Percentiles rank a stretch among this genome's conserved stretches.
Conservation (phyloP, 2,113 vertebrate genomes). For the Xenotilapia leptura region DNA sequence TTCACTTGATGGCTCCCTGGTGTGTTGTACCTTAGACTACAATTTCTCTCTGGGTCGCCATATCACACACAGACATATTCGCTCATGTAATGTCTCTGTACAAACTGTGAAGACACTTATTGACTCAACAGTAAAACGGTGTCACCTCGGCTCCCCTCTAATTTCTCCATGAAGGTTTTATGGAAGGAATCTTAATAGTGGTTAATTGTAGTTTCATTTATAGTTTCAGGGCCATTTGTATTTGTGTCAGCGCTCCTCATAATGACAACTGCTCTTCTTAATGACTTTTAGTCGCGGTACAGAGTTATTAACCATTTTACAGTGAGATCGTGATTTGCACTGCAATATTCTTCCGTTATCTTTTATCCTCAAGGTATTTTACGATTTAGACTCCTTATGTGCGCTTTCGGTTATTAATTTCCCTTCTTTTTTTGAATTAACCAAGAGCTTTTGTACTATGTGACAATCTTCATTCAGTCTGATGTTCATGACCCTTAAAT, state of each 20-base stretch:
- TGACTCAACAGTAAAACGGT: conserved; percentile 37
- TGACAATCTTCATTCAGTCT: neutral
- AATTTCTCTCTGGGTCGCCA: neutral
- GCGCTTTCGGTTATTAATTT: neutral
- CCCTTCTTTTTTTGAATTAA: neutral
- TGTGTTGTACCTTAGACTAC: conserved; percentile 20
- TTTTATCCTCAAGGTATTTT: neutral
- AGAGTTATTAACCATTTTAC: conserved; percentile 19
- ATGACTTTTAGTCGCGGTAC: conserved; percentile 1
- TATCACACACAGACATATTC: neutral
- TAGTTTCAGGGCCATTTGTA: neutral
- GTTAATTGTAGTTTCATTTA: conserved; percentile 29
- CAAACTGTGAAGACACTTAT: conserved; percentile 21
- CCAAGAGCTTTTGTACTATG: neutral
- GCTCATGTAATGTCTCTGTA: neutral
- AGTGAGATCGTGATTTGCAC: neutral
- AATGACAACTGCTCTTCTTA: neutral
- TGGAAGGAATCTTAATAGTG: conserved; percentile 16
- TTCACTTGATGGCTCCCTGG: conserved; percentile 21
- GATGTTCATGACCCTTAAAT: neutral
- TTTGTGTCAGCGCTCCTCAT: neutral
- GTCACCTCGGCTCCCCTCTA: neutral
- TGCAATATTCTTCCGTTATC: neutral
- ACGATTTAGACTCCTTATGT: neutral
- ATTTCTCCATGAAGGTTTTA: conserved; percentile 15